These are phyloP conservation scores for Drosophila bunnanda DNA, from an alignment of 2,888 invertebrate species.

Conservation along the genomic window DNA sequence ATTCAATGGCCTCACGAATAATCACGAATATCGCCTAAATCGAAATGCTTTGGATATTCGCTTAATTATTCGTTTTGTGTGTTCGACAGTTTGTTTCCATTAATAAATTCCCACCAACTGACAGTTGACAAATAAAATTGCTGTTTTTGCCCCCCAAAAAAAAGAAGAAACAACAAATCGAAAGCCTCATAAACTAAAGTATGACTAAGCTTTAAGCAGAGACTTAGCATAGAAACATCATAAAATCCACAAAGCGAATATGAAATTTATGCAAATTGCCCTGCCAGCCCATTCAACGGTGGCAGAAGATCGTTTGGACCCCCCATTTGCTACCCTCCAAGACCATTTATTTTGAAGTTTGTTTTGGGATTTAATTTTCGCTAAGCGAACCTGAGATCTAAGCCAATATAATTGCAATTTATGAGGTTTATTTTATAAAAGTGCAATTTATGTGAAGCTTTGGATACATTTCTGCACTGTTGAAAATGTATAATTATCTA, in stretches of 20 bases:
- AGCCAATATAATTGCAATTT: slow-evolving; percentile 43
- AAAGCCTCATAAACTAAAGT: slow-evolving; percentile 45
- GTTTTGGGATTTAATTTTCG: background rate
- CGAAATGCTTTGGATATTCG: slow-evolving; percentile 14
- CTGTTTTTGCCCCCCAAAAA: slow-evolving; percentile 28
- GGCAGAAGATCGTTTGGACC: slow-evolving; percentile 54
- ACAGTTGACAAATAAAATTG: slow-evolving; percentile 49
- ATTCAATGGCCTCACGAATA: slow-evolving; percentile 26
- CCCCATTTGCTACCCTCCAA: slow-evolving; percentile 11
- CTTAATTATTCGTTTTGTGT: slow-evolving; percentile 41
- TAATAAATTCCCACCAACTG: slow-evolving; percentile 49
- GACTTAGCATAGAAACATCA: slow-evolving; percentile 59
- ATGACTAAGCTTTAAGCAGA: slow-evolving; percentile 40
- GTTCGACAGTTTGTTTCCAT: slow-evolving; percentile 50
- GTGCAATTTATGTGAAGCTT: background rate
- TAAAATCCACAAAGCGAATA: slow-evolving; percentile 61
- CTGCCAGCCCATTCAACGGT: slow-evolving; percentile 52
- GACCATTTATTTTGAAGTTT: slow-evolving; percentile 6
- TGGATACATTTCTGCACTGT: background rate
- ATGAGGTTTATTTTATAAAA: slow-evolving; percentile 10
- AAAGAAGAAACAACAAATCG: slow-evolving; percentile 13
- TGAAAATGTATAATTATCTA: too few species aligned
- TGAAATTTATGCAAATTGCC: slow-evolving; percentile 62
- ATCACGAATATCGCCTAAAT: slow-evolving; percentile 9
- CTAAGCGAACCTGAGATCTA: background rate